Base-by-base conservation (phyloP, 2,113 vertebrate genomes). In the Phycodurus eques region DNA sequence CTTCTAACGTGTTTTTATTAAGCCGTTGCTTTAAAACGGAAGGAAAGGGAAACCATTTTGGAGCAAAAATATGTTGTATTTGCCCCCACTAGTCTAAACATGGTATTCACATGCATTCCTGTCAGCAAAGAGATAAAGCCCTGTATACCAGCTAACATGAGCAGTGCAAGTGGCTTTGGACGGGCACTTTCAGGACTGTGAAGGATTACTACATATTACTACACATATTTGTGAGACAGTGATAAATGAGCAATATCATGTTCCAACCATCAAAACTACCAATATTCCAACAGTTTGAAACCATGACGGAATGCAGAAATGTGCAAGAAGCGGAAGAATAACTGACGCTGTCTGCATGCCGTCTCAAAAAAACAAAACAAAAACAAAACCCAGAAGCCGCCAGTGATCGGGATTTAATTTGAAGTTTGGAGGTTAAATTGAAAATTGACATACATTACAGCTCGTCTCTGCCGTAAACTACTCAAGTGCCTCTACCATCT, bases 401-500 rank as follows among this genome's bases (percentile, higher is more conserved):
- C 12, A 20, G 35, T 65, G 63, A 20, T 8, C 17, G 8, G 43
- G 42, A 47, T 66, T 66, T 27, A 66, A 47, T 66, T 27, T 15
- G 7, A 15, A 46, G 63, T 66, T 46, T 66, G 13, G 43, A 66
- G 63, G 63, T 66, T 66, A 47, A 66, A 66, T 66, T 66, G 63
- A 46, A 66, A 46, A 66, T 66, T 66, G 63, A 47, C 63, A 66
- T 47, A 27, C 63, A 66, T 66, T 66, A 66, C 27, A 5, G 43
- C 43, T 5, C 8, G 63, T 46, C 63, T 47, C 43, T 46, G 20
- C 12, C 39, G 43, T 66, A 66, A 66, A 66, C 43, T 27, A 46
- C 43, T 15, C 13, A 66, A 66, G 12, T 47, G 63, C 11, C 63
- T 43, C 11, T 53, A 19, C n/a, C 0, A 0, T 22, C 5, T 8